Percentiles rank a stretch among this genome's conserved stretches.
Evolutionary conservation across 2,113 vertebrate species (phyloP).

Genomic region (Nicator chloris): DNA sequence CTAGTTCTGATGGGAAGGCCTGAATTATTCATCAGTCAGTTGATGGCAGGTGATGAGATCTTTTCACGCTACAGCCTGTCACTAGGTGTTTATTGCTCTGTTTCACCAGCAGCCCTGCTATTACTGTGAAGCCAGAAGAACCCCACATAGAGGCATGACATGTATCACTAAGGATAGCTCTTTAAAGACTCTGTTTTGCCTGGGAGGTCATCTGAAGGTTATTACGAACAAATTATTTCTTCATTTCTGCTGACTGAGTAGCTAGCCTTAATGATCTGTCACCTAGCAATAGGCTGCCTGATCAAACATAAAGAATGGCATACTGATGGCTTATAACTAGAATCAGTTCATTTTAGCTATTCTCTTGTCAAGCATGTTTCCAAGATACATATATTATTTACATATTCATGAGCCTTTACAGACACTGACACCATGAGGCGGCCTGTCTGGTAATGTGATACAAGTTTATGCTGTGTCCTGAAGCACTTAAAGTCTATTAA

Average conservation of each 20-base stretch:
- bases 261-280: constrained; percentile 83
- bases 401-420: constrained; percentile 78
- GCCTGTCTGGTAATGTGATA: constrained; percentile 76
- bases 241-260: constrained; percentile 81
- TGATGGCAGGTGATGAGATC: constrained; percentile 79
- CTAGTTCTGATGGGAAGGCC: constrained; percentile 56
- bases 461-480: constrained; percentile 74
- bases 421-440: constrained; percentile 60
- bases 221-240: constrained; percentile 84
- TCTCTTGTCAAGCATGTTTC: constrained; percentile 81
- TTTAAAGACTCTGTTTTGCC: constrained; percentile 77
- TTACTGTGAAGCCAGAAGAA: constrained; percentile 65
- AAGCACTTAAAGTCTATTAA: constrained; percentile 75
- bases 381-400: constrained; percentile 74
- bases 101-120: constrained; percentile 72
- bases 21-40: constrained; percentile 80
- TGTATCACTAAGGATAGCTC: constrained; percentile 66
- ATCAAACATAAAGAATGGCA: constrained; percentile 81
- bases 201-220: constrained; percentile 81
- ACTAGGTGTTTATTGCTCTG: constrained; percentile 82
- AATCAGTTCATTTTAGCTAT: constrained; percentile 79
- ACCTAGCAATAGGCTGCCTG: constrained; percentile 81
- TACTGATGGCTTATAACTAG: constrained; percentile 76
- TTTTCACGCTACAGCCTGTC: constrained; percentile 72
- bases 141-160: constrained; percentile 53